These are phyloP conservation scores for Camarhynchus parvulus DNA, from an alignment of 2,113 vertebrate genomes.

Conservation along the genomic window DNA sequence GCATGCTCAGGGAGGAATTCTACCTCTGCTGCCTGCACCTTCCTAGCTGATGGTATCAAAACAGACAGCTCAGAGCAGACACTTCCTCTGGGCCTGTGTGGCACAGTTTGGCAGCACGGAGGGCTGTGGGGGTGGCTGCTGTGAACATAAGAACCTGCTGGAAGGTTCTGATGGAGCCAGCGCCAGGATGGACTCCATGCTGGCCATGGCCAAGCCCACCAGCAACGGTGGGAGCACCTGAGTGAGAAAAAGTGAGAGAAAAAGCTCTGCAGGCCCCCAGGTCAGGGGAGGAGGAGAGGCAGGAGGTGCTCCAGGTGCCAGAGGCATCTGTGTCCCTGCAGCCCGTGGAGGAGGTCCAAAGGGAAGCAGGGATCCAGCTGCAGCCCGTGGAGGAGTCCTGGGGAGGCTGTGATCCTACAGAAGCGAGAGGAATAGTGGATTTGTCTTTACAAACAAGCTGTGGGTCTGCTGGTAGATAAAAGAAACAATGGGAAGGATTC, in stretches of 20 bases:
- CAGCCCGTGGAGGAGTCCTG: not conserved
- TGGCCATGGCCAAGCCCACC: not conserved
- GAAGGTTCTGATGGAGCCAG: not conserved
- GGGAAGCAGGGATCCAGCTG: not conserved
- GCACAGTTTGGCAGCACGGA: not conserved
- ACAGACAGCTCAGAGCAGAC: not conserved
- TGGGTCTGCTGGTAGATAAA: too few relatives aligned
- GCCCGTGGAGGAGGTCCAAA: not conserved
- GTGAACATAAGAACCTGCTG: not conserved
- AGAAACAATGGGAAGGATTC: too few relatives aligned
- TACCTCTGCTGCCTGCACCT: not conserved
- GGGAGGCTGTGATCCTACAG: not conserved
- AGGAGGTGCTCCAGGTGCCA: not conserved
- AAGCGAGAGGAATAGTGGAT: too few relatives aligned
- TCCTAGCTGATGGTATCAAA: not conserved
- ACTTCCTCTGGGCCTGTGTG: not conserved
- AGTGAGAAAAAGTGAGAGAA: not conserved
- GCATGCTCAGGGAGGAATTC: not conserved
- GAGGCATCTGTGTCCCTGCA: not conserved
- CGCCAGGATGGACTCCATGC: too few relatives aligned
- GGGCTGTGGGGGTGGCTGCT: not conserved
- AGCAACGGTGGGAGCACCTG: fast-evolving
- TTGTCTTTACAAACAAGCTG: too few relatives aligned
- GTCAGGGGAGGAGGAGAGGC: not conserved
- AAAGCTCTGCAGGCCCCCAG: not conserved